Evolutionary conservation across 2,797 vertebrate genomes (phyloP).

Genomic region (Phataginus tetradactyla): DNA sequence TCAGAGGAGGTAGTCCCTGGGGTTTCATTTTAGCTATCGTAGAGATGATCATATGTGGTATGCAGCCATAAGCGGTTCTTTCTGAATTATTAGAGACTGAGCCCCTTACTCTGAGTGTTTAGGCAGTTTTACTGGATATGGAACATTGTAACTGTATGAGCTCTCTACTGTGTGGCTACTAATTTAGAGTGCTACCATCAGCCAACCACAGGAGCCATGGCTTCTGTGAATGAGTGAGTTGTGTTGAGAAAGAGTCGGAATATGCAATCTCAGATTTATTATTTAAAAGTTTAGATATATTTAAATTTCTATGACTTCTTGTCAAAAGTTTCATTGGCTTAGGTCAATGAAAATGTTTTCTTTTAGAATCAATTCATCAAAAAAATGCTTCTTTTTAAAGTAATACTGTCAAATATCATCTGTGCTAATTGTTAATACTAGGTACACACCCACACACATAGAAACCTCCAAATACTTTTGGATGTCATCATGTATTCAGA

Average conservation of each 20-base stretch:
- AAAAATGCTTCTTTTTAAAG: not conserved
- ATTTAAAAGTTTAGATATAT: conserved; percentile 68
- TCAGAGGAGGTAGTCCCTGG: conserved; percentile 78
- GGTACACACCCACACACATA: not conserved
- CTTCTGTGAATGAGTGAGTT: conserved; percentile 82
- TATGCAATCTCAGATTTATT: conserved; percentile 42
- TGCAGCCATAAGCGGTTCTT: conserved; percentile 84
- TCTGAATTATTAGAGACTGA: conserved; percentile 83
- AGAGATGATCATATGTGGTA: conserved; percentile 80
- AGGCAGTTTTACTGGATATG: conserved; percentile 84
- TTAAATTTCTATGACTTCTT: conserved; percentile 74
- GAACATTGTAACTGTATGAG: conserved; percentile 84
- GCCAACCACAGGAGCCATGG: conserved; percentile 74
- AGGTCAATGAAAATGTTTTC: not conserved
- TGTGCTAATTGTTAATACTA: not conserved
- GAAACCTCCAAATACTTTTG: conserved; percentile 39
- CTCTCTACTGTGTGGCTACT: conserved; percentile 82
- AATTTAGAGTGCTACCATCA: conserved; percentile 82
- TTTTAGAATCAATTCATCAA: not conserved
- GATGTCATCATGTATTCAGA: conserved; percentile 18
- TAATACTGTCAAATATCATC: not conserved
- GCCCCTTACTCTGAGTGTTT: conserved; percentile 80
- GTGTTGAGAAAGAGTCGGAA: conserved; percentile 73
- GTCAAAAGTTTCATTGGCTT: conserved; percentile 45
- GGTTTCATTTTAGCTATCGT: conserved; percentile 82